Conservation (phyloP, 92 coral and sea anemone genomes). For the Montipora capitata region DNA sequence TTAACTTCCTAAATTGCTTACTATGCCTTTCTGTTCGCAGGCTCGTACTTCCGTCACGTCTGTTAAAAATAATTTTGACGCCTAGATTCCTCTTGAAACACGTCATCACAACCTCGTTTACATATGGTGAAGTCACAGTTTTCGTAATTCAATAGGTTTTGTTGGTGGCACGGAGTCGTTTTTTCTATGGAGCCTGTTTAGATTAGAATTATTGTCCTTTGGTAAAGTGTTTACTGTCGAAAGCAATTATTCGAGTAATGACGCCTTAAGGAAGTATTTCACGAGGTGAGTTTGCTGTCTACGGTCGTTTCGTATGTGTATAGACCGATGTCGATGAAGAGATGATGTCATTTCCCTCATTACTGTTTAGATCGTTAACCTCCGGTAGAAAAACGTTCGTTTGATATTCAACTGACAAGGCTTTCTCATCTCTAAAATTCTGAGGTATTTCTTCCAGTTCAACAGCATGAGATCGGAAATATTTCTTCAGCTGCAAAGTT, state of each 20-base stretch:
- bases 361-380: slow-evolving; percentile 30
- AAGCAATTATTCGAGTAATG: background rate
- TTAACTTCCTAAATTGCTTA: background rate
- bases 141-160: slow-evolving; percentile 91
- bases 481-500: background rate
- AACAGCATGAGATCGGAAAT: background rate
- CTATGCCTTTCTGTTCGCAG: slow-evolving; percentile 22
- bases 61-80: slow-evolving; percentile 81
- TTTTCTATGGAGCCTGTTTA: slow-evolving; percentile 10
- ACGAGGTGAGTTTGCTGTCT: slow-evolving; percentile 8
- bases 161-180: slow-evolving; percentile 20
- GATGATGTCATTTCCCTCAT: slow-evolving; percentile 58
- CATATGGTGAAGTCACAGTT: slow-evolving; percentile 97
- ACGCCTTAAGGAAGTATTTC: background rate
- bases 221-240: slow-evolving; percentile 26
- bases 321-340: slow-evolving; percentile 7
- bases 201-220: slow-evolving; percentile 26
- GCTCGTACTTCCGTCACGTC: slow-evolving; percentile 54
- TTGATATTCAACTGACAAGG: background rate
- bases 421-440: background rate
- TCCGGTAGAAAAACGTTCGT: slow-evolving; percentile 27
- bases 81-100: slow-evolving; percentile 87
- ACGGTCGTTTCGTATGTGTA: slow-evolving; percentile 44
- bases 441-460: background rate
- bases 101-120: slow-evolving; percentile 93